Evolutionary conservation across 1,140 invertebrate genomes (phyloP).

Genomic region (Melipona quadrifasciata): DNA sequence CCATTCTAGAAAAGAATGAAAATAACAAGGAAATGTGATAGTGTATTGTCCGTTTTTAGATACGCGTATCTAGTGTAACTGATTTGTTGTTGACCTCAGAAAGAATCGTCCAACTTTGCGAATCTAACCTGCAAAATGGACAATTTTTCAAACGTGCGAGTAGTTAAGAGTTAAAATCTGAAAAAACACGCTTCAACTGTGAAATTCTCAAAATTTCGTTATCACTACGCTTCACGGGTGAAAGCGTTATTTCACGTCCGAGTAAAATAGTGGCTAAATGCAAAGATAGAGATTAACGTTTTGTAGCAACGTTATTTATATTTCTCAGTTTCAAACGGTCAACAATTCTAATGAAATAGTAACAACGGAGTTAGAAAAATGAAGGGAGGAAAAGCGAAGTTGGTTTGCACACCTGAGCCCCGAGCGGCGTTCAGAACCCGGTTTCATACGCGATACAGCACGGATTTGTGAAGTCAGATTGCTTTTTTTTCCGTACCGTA

Average conservation of each 20-base stretch:
- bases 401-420: slow-evolving; percentile 20
- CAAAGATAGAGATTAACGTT: background rate
- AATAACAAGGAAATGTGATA: too few relatives aligned
- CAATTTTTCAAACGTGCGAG: too few relatives aligned
- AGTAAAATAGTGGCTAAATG: background rate
- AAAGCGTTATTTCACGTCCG: background rate
- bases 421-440: background rate
- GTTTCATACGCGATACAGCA: slow-evolving; percentile 6
- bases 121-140: too few relatives aligned
- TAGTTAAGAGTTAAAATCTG: too few relatives aligned
- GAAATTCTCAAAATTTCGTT: background rate
- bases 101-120: too few relatives aligned
- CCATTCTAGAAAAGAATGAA: too few relatives aligned
- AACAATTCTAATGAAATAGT: slow-evolving; percentile 2
- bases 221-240: background rate
- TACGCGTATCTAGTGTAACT: too few relatives aligned
- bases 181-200: too few relatives aligned
- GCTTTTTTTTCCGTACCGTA: background rate
- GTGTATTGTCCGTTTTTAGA: too few relatives aligned
- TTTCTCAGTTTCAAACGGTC: background rate
- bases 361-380: background rate
- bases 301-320: background rate
- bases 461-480: slow-evolving; percentile 21
- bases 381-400: background rate
- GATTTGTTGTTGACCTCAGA: too few relatives aligned